A percentile compares a stretch with the other conserved stretches of the same genome.
Evolutionary conservation across 2,113 vertebrate species (phyloP).

Genomic region (Paraplagusia blochii): DNA sequence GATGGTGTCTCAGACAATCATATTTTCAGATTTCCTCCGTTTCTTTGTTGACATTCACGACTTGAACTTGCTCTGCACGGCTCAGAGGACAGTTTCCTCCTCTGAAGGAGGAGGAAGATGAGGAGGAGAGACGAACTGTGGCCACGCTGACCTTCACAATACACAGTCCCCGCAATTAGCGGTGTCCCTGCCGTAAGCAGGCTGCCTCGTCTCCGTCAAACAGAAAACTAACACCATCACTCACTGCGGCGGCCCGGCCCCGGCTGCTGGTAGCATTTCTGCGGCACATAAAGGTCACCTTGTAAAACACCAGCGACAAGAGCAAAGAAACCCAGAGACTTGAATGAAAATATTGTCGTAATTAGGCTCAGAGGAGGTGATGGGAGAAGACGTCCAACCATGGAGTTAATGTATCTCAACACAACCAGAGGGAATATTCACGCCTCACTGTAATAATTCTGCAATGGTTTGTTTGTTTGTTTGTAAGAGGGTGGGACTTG

Average conservation of each 20-base stretch:
- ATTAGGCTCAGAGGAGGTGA: constrained; percentile 64
- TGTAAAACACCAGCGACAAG: constrained; percentile 41
- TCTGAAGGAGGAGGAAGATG: constrained; percentile 25
- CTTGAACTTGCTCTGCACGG: constrained; percentile 44
- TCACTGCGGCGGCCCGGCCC: constrained; percentile 45
- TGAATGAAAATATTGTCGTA: constrained; percentile 68
- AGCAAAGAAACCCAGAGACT: constrained; percentile 55
- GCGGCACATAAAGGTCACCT: constrained; percentile 73
- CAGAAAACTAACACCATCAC: constrained; percentile 64
- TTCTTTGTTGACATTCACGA: constrained; percentile 27
- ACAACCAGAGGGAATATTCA: constrained; percentile 73
- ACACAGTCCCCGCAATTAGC: constrained; percentile 70
- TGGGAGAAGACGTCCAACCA: too few species aligned
- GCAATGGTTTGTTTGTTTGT: constrained; percentile 23
- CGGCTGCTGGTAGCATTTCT: constrained; percentile 65
- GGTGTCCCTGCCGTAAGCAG: constrained; percentile 56
- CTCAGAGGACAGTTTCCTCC: constrained; percentile 15
- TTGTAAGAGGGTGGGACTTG: too few species aligned
- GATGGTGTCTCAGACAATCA: too few species aligned
- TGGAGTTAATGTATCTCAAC: too few species aligned
- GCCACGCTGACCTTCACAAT: constrained; percentile 69
- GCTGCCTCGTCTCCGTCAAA: constrained; percentile 54
- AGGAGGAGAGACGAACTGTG: neutral
- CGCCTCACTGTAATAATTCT: constrained; percentile 46
- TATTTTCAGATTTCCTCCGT: too few species aligned